Evolutionary conservation across 37 sponge, comb jelly and placozoan genomes (phyloP), one percentile per base, ranked within the genome.

Genomic region (Crambe crambe): DNA sequence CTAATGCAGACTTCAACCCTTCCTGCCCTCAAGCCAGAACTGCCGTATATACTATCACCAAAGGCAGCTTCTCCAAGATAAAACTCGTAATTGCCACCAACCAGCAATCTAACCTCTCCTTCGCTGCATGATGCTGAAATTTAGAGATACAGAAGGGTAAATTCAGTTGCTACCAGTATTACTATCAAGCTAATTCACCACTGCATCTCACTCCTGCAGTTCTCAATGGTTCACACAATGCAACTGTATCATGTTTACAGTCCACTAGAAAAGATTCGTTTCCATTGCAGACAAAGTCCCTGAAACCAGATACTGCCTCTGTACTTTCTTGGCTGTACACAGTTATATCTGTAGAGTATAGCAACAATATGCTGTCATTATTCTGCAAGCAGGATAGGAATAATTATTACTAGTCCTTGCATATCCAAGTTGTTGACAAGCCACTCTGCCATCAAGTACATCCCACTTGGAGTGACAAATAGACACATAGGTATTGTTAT

Each of bases 401-500:
- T 47, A 47, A 47, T 47, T 12, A n/a, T 47, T 47, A 47, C 51
- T 47, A 47, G 51, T 47, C 6, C 12, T 12, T 47, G 51, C 6
- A 47, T 47, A 47, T 47, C 51, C 51, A 6, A 47, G 51, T 47
- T 47, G 51, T 47, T 12, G 6, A 47, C 51, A 47, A 21, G 63
- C 83, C 23, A 82, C 83, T 30, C 25, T 64, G 22, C 74, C 83
- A 67, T 82, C 83, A 29, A 63, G 66, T 42, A 30, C 54, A 73
- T 82, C 66, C 63, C 63, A 82, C 18, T 18, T 27, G 54, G 73
- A 59, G 51, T 76, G 78, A 82, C 83, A 82, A 37, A 82, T 63
- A 23, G 83, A 74, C 6, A 74, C 83, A 65, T 66, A 82, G 25
- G 20, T 58, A 57, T 82, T 82, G 61, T 82, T 60, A 21, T 30